A percentile compares a stretch with the other conserved stretches of the same genome.
Evolutionary conservation across 2,113 vertebrate species (phyloP).

Genomic region (Sturnira hondurensis): DNA sequence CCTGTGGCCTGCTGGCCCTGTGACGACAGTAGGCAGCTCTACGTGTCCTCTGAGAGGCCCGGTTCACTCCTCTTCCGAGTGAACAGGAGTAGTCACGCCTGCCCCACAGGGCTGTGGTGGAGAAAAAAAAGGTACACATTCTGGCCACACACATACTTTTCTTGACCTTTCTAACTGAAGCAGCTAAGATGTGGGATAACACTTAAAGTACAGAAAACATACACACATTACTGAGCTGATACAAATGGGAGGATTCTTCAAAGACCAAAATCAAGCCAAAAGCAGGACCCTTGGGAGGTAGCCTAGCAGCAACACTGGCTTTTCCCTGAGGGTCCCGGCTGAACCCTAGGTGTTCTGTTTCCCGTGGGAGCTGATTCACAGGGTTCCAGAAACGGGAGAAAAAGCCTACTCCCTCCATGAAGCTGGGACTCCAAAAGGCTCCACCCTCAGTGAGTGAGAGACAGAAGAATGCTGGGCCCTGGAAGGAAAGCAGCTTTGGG

Average conservation of each 20-base stretch:
- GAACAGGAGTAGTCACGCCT: background rate
- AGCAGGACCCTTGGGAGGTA: background rate
- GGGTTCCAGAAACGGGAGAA: background rate
- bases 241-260: background rate
- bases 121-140: background rate
- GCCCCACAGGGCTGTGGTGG: background rate
- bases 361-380: background rate
- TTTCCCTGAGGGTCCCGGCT: background rate
- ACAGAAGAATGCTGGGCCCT: background rate
- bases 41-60: background rate
- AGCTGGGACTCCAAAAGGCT: background rate
- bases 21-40: background rate
- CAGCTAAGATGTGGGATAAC: background rate
- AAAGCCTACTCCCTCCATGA: background rate
- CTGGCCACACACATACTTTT: background rate
- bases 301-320: background rate
- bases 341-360: background rate
- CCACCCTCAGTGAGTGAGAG: background rate
- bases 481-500: background rate
- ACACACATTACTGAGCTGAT: background rate
- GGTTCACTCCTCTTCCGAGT: background rate
- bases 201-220: background rate
- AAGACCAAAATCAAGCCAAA: background rate
- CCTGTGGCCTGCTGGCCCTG: background rate
- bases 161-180: background rate